Evolutionary conservation across 2,113 vertebrate genomes (phyloP).

Genomic region (Neomonachus schauinslandi): DNA sequence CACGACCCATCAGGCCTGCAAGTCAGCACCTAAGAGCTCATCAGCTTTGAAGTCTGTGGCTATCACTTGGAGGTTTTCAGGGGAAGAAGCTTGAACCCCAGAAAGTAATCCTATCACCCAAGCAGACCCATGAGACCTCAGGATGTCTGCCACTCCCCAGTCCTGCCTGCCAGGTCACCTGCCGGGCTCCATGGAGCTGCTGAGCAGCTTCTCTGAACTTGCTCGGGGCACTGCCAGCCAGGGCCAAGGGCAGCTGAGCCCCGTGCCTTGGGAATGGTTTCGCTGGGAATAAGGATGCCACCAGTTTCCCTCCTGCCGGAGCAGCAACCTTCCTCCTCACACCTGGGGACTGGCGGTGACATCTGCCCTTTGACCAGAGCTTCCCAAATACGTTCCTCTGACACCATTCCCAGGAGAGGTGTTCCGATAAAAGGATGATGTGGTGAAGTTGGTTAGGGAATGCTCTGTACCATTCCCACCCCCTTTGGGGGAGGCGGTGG

Average conservation of each 20-base stretch:
- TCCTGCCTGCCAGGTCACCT: background rate
- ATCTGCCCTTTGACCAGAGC: background rate
- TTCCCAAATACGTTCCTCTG: background rate
- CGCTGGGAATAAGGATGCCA: background rate
- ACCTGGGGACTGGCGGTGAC: background rate
- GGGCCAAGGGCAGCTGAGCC: background rate
- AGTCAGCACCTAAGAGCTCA: background rate
- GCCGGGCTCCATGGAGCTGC: background rate
- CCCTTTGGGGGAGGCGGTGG: background rate
- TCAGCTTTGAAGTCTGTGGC: constrained; percentile 44
- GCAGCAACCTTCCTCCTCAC: no score
- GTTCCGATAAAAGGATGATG: background rate
- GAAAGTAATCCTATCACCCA: background rate
- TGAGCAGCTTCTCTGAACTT: background rate
- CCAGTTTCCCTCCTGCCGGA: background rate
- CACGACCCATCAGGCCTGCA: background rate
- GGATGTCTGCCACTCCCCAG: background rate
- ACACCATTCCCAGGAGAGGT: background rate
- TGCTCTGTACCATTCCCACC: rapidly evolving
- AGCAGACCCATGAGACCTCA: background rate
- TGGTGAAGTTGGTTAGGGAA: background rate
- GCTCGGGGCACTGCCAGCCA: rapidly evolving
- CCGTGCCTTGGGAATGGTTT: background rate
- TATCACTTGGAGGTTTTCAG: constrained; percentile 73
- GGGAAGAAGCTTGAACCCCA: background rate